These are phyloP conservation scores for Phoenicopterus ruber DNA, from an alignment of 2,113 vertebrate species.

Conservation along the genomic window DNA sequence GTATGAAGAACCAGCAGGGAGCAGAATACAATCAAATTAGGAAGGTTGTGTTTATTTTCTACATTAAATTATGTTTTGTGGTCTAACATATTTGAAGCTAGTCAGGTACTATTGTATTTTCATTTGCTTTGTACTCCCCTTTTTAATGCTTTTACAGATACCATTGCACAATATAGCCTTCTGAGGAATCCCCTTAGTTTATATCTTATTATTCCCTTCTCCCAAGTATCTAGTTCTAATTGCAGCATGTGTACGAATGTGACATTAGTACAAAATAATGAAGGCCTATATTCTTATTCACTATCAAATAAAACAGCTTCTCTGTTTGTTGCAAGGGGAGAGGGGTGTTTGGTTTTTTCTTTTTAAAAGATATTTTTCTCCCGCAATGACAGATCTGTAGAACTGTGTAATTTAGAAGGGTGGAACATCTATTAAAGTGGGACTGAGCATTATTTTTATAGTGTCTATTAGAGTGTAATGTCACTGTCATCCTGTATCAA, in stretches of 20 bases:
- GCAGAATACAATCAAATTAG: background rate
- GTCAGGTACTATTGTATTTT: background rate
- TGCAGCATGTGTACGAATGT: background rate
- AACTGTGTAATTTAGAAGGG: background rate
- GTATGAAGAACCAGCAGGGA: background rate
- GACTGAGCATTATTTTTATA: background rate
- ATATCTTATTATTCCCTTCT: background rate
- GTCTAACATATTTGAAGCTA: background rate
- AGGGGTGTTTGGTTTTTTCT: fast-evolving
- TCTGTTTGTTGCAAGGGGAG: background rate
- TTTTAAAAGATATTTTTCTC: background rate
- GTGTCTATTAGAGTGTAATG: background rate
- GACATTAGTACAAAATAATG: background rate
- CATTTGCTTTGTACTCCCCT: background rate
- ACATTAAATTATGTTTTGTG: background rate
- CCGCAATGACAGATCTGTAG: background rate
- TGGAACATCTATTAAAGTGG: background rate
- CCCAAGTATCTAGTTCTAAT: background rate
- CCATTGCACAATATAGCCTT: background rate
- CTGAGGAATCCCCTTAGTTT: background rate
- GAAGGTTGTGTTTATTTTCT: background rate
- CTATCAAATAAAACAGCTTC: background rate
- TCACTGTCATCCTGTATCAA: background rate
- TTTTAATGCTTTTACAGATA: background rate
- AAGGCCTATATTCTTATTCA: background rate